Conservation (phyloP, 2,113 vertebrate genomes). For the Euleptes europaea region DNA sequence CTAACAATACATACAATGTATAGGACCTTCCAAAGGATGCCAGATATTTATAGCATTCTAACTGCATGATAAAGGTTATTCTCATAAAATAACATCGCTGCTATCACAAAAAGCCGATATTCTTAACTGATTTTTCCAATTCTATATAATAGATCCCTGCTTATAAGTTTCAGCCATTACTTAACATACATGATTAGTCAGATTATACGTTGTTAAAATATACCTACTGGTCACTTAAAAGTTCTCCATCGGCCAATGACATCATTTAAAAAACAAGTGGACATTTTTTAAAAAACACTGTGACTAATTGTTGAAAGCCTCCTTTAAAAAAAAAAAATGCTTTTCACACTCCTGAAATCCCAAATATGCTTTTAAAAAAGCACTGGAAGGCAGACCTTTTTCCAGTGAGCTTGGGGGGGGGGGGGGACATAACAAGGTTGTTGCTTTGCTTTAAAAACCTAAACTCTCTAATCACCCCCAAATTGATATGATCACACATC, state of each 20-base stretch:
- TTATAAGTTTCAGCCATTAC: no score
- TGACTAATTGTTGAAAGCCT: not conserved
- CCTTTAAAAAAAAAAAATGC: not conserved
- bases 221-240: not conserved
- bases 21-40: no score
- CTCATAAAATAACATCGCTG: no score
- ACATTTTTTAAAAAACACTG: not conserved
- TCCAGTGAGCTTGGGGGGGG: not conserved
- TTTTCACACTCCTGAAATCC: not conserved
- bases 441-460: not conserved
- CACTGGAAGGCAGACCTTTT: not conserved
- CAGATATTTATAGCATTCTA: no score
- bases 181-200: no score
- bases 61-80: no score
- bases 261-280: not conserved
- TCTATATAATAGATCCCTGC: no score
- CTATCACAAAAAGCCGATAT: no score
- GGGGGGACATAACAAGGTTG: not conserved
- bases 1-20: no score
- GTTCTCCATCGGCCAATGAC: not conserved
- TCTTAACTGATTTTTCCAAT: no score
- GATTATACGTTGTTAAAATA: no score
- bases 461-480: not conserved
- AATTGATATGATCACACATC: slow-evolving; percentile 11
- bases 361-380: not conserved